Evolutionary conservation across 53 echinoderm and acorn worm species (phyloP).

Genomic region (Zoroaster sp.): DNA sequence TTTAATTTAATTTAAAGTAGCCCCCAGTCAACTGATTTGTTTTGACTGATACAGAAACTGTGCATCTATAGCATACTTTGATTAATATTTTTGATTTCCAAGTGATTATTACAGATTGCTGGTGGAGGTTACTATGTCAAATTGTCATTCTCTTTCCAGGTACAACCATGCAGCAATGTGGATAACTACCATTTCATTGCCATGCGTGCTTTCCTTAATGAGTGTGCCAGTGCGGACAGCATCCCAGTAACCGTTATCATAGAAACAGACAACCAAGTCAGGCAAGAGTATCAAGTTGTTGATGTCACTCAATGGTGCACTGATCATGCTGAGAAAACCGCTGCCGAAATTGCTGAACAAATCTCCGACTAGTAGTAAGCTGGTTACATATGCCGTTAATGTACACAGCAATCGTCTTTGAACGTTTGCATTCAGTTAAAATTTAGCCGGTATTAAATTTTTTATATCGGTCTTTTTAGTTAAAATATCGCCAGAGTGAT

Average conservation of each 20-base stretch:
- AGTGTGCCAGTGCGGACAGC: background rate
- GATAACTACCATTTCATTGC: conserved; percentile 24
- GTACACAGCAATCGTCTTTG: too few relatives aligned
- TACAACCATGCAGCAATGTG: conserved; percentile 3
- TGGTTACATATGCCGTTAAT: too few relatives aligned
- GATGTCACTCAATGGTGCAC: conserved; percentile 30
- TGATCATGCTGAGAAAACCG: background rate
- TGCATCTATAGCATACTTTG: background rate
- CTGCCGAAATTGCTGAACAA: background rate
- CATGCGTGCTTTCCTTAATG: background rate
- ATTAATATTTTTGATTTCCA: too few relatives aligned
- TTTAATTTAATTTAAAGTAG: too few relatives aligned
- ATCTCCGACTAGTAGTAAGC: too few relatives aligned
- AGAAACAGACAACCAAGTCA: background rate
- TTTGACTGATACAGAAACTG: background rate
- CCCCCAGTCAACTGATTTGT: too few relatives aligned
- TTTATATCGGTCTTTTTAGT: too few relatives aligned
- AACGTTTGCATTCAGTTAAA: too few relatives aligned
- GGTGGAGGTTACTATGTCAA: background rate
- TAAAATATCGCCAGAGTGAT: too few relatives aligned
- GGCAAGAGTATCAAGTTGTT: background rate
- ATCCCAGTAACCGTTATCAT: background rate
- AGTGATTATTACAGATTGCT: background rate
- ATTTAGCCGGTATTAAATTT: too few relatives aligned
- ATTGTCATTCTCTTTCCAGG: background rate